Evolutionary conservation across 2,113 vertebrate species (phyloP).

Genomic region (Gorilla gorilla): DNA sequence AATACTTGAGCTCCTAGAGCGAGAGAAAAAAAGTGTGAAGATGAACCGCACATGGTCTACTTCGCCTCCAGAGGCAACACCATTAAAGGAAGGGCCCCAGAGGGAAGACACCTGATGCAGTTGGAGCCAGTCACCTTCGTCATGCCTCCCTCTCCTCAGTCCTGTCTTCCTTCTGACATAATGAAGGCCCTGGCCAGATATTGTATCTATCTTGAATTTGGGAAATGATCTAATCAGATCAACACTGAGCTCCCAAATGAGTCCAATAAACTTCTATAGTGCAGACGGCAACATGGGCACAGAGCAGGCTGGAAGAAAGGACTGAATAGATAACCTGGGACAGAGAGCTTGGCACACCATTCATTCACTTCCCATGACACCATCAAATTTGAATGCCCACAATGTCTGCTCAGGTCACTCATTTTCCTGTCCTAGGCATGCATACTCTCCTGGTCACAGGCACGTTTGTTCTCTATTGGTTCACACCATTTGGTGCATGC

Average conservation of each 20-base stretch:
- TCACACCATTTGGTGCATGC: not conserved
- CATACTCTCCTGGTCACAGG: not conserved
- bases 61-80: not conserved
- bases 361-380: not conserved
- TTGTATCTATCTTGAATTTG: not conserved
- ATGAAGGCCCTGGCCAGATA: not conserved
- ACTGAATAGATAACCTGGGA: not conserved
- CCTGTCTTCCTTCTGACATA: not conserved
- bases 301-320: not conserved
- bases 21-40: not conserved
- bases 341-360: not conserved
- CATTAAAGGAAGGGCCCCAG: not conserved
- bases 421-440: not conserved
- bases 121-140: not conserved
- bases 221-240: not conserved
- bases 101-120: not conserved
- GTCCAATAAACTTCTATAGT: not conserved
- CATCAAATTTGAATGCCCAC: constrained; percentile 5
- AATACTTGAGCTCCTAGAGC: not conserved
- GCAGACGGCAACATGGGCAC: not conserved
- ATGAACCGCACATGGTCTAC: not conserved
- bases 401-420: not conserved
- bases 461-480: not conserved
- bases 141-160: fast-evolving
- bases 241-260: not conserved